These are phyloP conservation scores for Hypocryptadius cinnamomeus DNA, from an alignment of 2,113 vertebrate genomes.

Conservation along the genomic window DNA sequence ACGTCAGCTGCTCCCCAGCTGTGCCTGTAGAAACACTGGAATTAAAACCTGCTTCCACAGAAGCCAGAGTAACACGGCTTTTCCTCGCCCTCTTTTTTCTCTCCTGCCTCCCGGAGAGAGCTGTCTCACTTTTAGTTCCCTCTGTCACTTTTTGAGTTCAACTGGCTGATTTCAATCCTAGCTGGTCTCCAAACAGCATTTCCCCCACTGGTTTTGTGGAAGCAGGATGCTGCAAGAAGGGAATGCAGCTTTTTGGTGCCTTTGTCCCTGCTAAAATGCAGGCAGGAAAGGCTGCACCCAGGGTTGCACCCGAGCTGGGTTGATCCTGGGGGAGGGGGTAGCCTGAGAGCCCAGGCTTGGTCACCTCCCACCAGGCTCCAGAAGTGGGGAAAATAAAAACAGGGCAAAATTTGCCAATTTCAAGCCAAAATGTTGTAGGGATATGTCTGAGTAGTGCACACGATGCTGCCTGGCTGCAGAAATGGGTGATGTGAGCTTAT, in stretches of 20 bases:
- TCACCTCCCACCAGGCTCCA: not conserved
- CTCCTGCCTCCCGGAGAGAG: accelerated
- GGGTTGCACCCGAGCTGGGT: not conserved
- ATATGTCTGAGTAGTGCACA: not conserved
- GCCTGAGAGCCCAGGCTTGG: not conserved
- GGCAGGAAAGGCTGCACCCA: not conserved
- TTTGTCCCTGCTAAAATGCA: not conserved
- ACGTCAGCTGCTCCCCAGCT: not conserved
- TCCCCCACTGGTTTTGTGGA: not conserved
- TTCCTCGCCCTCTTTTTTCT: not conserved
- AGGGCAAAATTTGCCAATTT: not conserved
- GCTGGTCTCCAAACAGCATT: not conserved
- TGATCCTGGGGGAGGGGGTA: not conserved
- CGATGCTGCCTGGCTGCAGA: not conserved
- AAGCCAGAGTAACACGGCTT: accelerated
- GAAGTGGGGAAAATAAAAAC: not conserved
- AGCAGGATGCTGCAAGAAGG: not conserved
- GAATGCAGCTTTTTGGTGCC: not conserved
- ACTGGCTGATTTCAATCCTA: not conserved
- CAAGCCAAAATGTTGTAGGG: not conserved
- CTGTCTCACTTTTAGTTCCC: not conserved
- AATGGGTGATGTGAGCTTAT: not conserved
- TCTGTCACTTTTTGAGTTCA: not conserved
- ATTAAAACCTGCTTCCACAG: not conserved
- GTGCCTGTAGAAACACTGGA: not conserved